Percentiles rank a stretch among this genome's conserved stretches.
Evolutionary conservation across 2,113 vertebrate species (phyloP).

Genomic region (Ptilorrhoa leucosticta): DNA sequence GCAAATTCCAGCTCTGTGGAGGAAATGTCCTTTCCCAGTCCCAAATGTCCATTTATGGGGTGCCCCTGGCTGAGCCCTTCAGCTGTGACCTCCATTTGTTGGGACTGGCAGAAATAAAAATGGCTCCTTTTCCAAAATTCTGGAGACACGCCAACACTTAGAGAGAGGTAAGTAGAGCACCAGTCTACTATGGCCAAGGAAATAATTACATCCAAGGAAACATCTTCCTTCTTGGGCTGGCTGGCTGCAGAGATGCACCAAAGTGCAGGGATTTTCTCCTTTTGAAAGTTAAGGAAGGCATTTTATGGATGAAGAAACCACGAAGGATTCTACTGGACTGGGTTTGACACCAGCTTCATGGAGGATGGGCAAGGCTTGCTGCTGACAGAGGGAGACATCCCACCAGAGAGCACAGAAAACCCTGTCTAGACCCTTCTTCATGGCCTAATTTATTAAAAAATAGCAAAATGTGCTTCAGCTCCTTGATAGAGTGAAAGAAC

Average conservation of each 20-base stretch:
- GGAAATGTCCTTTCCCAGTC: background rate
- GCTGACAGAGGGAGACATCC: background rate
- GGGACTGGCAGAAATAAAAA: background rate
- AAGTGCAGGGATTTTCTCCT: background rate
- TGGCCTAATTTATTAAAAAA: background rate
- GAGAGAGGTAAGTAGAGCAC: background rate
- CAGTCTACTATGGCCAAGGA: background rate
- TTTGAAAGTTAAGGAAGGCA: background rate
- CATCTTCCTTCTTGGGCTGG: background rate
- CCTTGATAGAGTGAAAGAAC: background rate
- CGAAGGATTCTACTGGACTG: background rate
- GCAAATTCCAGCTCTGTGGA: background rate
- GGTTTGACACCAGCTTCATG: background rate
- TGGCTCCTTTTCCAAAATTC: background rate
- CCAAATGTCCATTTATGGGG: background rate
- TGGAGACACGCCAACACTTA: rapidly evolving
- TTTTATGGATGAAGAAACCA: background rate
- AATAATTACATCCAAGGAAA: background rate
- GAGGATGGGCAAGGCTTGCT: background rate
- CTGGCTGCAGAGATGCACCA: background rate
- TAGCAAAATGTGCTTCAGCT: background rate
- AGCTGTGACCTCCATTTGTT: background rate
- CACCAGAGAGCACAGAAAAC: background rate
- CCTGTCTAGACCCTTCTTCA: background rate
- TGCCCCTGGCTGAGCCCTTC: background rate